Conservation (phyloP, 1,140 invertebrate species). For the Mamestra configurata region DNA sequence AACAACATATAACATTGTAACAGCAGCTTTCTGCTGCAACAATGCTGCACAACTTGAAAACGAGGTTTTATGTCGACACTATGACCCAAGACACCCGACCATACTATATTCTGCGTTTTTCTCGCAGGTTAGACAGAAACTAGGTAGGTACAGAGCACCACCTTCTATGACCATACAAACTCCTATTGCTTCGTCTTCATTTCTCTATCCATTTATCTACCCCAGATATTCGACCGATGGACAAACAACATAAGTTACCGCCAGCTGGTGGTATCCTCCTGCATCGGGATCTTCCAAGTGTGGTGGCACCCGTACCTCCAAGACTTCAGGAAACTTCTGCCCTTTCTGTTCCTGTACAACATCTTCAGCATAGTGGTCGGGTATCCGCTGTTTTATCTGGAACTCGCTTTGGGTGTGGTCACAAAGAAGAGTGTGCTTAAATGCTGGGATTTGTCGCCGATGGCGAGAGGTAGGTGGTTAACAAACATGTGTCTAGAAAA, state of each 20-base stretch:
- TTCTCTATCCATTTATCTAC: neutral
- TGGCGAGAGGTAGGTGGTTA: slow-evolving; percentile 72
- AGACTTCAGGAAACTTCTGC: slow-evolving; percentile 71
- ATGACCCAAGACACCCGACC: no score
- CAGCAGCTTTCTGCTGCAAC: no score
- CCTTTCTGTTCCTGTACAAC: slow-evolving; percentile 78
- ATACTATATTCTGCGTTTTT: no score
- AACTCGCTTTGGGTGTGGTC: slow-evolving; percentile 76
- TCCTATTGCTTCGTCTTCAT: no score
- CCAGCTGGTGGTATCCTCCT: slow-evolving; percentile 78
- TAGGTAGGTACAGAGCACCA: no score
- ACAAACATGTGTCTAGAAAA: neutral
- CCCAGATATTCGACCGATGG: slow-evolving; percentile 76
- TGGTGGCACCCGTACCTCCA: slow-evolving; percentile 83
- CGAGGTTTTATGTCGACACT: no score
- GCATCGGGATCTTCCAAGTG: slow-evolving; percentile 77
- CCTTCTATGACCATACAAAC: no score
- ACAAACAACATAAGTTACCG: slow-evolving; percentile 82
- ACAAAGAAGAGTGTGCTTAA: slow-evolving; percentile 78
- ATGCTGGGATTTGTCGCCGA: slow-evolving; percentile 80
- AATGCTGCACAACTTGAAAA: no score
- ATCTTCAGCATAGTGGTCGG: slow-evolving; percentile 76
- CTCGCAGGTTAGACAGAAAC: no score
- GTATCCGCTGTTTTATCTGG: slow-evolving; percentile 79
- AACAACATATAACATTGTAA: no score